These are phyloP conservation scores for Chironomus tepperi DNA, from an alignment of 1,140 invertebrate genomes.

Conservation along the genomic window DNA sequence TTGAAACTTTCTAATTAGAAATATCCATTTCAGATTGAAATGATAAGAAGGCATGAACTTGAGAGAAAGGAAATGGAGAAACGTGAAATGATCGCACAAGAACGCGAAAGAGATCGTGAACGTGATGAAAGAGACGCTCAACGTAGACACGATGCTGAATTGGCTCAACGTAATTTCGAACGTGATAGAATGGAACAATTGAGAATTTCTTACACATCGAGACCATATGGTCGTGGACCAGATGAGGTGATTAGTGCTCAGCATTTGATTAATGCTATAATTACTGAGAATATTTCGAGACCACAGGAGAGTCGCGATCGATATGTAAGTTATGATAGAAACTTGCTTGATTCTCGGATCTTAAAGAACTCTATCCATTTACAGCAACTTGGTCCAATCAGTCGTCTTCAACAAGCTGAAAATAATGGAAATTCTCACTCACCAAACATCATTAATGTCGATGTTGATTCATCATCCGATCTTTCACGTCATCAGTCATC, in stretches of 20 bases:
- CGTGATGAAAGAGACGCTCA: slow-evolving; percentile 33
- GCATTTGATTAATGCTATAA: background rate
- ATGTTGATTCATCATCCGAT: slow-evolving; percentile 34
- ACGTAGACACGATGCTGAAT: slow-evolving; percentile 36
- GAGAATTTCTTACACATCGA: slow-evolving; percentile 20
- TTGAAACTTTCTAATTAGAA: background rate
- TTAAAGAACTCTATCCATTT: background rate
- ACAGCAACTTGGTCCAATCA: background rate
- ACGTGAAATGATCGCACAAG: slow-evolving; percentile 26
- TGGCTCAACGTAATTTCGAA: slow-evolving; percentile 35
- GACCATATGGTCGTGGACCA: slow-evolving; percentile 24
- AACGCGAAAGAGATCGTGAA: slow-evolving; percentile 34
- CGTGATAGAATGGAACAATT: slow-evolving; percentile 32
- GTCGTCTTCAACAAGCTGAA: slow-evolving; percentile 30
- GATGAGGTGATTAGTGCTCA: background rate
- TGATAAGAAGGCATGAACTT: slow-evolving; percentile 27
- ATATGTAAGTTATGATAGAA: slow-evolving; percentile 16
- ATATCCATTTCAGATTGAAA: background rate
- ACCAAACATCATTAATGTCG: slow-evolving; percentile 39
- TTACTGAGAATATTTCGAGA: slow-evolving; percentile 5
- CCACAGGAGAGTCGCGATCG: background rate
- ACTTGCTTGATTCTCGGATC: background rate
- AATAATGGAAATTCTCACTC: slow-evolving; percentile 41
- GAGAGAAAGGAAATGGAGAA: slow-evolving; percentile 35
- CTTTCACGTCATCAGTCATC: slow-evolving; percentile 32